Evolutionary conservation across 92 coral and sea anemone genomes (phyloP).

Genomic region (Micromussa lordhowensis): DNA sequence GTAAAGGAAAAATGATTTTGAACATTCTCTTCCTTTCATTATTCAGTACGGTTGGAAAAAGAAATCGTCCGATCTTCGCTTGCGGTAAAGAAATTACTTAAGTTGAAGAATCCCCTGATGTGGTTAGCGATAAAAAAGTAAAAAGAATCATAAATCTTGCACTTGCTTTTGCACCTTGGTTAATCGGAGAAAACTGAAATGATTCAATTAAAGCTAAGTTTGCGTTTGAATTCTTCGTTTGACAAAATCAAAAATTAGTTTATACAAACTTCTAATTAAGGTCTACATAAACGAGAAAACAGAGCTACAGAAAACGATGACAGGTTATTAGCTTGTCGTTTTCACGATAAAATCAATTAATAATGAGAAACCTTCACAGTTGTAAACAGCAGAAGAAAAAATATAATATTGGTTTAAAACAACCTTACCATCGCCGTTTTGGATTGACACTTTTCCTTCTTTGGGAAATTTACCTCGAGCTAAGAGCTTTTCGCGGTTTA

Average conservation of each 20-base stretch:
- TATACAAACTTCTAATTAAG: background rate
- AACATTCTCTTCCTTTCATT: too few species aligned
- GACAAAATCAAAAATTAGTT: background rate
- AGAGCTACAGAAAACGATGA: background rate
- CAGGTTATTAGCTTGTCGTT: background rate
- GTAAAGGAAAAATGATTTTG: too few species aligned
- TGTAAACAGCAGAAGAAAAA: background rate
- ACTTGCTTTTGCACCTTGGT: background rate
- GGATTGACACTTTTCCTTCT: background rate
- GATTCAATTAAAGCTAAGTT: background rate
- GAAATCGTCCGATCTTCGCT: background rate
- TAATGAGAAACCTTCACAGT: conserved; percentile 7
- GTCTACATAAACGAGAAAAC: background rate
- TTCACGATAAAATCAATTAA: conserved; percentile 1
- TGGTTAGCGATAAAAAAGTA: too few species aligned
- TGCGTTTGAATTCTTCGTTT: background rate
- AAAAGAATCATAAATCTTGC: background rate
- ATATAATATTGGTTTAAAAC: background rate
- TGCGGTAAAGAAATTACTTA: background rate
- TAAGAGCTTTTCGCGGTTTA: background rate
- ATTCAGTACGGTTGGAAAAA: too few species aligned
- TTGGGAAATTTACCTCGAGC: background rate
- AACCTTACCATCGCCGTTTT: background rate
- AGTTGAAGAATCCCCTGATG: background rate
- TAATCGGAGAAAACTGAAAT: background rate